phyloP scores from a whole-genome alignment of 2,113 vertebrate genomes.

The Naja naja region DNA sequence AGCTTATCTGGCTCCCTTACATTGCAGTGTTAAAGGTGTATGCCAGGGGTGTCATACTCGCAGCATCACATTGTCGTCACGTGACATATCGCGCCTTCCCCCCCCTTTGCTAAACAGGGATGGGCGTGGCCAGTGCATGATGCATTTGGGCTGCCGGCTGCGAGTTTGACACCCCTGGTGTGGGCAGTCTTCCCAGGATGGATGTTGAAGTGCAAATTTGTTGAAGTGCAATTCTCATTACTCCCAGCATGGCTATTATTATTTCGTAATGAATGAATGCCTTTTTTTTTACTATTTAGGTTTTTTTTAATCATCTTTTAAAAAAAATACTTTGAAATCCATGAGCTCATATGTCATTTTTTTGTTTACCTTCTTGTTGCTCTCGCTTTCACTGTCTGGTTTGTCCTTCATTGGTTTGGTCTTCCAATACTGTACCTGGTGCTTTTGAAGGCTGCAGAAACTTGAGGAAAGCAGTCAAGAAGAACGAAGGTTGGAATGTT shows the following conservation, averaged over 20 bases:
- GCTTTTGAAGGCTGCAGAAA: slow-evolving; percentile 89
- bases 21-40: not conserved
- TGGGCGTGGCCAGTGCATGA: too few relatives aligned
- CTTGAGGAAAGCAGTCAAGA: slow-evolving; percentile 83
- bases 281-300: slow-evolving; percentile 73
- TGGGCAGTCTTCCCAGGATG: not conserved
- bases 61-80: too few relatives aligned
- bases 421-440: slow-evolving; percentile 76
- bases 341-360: slow-evolving; percentile 74
- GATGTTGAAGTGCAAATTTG: not conserved
- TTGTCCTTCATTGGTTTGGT: slow-evolving; percentile 80
- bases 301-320: slow-evolving; percentile 66
- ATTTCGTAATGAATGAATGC: slow-evolving; percentile 69
- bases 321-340: slow-evolving; percentile 69
- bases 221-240: not conserved
- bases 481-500: slow-evolving; percentile 89
- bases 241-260: not conserved
- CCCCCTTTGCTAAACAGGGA: too few relatives aligned
- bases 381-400: slow-evolving; percentile 77
- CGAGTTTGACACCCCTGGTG: too few relatives aligned
- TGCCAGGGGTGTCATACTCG: too few relatives aligned
- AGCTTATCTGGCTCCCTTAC: not conserved
- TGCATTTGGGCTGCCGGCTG: too few relatives aligned
- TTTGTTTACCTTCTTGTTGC: slow-evolving; percentile 75
- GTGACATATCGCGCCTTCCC: too few relatives aligned